These are phyloP conservation scores for Ursus arctos DNA, from an alignment of 2,113 vertebrate genomes.

Conservation along the genomic window DNA sequence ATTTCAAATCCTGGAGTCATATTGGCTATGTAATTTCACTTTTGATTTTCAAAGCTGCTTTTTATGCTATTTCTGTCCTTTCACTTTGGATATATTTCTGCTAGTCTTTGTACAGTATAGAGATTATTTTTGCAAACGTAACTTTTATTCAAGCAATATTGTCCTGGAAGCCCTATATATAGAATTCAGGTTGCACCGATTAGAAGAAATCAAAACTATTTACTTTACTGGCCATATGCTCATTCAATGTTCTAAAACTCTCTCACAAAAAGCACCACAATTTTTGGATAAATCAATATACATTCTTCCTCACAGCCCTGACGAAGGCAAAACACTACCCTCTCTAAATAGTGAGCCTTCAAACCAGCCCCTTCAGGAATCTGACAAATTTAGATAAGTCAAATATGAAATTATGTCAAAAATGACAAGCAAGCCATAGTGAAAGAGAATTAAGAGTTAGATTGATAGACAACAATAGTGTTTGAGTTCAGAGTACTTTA, in stretches of 20 bases:
- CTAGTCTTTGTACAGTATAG: background rate
- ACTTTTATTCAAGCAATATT: background rate
- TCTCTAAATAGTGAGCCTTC: background rate
- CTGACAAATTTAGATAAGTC: background rate
- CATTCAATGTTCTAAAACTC: background rate
- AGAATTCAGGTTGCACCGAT: background rate
- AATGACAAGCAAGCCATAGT: background rate
- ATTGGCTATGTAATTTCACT: background rate
- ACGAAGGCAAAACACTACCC: background rate
- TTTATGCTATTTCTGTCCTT: background rate
- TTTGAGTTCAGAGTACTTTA: background rate
- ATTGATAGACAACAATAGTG: background rate
- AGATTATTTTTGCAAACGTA: background rate
- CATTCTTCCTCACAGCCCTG: background rate
- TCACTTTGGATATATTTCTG: background rate
- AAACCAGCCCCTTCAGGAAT: background rate
- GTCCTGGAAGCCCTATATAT: background rate
- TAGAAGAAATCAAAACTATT: background rate
- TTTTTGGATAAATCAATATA: background rate
- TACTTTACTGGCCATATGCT: background rate
- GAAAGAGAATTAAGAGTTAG: background rate
- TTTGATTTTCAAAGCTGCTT: background rate
- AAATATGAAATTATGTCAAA: background rate
- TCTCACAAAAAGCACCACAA: background rate
- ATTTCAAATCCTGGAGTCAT: background rate